Base-by-base conservation (phyloP, 2,113 vertebrate species). In the Pogona vitticeps region DNA sequence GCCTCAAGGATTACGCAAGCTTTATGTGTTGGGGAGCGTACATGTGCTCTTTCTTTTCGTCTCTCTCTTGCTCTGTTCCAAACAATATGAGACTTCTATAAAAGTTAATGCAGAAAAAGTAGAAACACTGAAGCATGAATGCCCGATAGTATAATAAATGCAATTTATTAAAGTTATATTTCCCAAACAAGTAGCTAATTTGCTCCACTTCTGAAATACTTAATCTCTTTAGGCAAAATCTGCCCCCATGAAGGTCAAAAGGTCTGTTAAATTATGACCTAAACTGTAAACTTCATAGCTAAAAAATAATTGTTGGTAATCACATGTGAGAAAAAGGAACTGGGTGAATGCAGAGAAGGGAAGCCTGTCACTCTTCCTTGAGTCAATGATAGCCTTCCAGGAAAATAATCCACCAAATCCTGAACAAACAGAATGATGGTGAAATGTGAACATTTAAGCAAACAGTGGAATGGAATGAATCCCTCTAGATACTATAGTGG, bases 1-100 rank as follows among this genome's bases (percentile, higher is more conserved):
- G 80, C 80, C 86, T 89, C 77, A 88, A 93, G 84, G 84, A 86
- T 91, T 94, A 86, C 14, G 40, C 84, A 84, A 81, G 58, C 77
- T 65, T 23, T 88, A 4, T 38, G 0, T 67, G 40, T 67, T 86
- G 86, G 73, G 52, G 26, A 23, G 20, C 52, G 71, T 40, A 15
- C 20, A 58, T 28, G 78, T 38, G 23, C 5, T 6, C 59, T 17
- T 28, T 10, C 23, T 28, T 28, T 17, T 20, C 75, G 12, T 26
- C 10, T 7, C 7, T 61, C 26, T 17, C 12, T 18, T 56, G 38
- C 56, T 80, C 75, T 91, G 71, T 76, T 81, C 86, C n/a, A 23
- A 89, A 65, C 87, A 86, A 8, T 3, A 56, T 87, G 80, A 89
- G 73, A 91, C 76, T 86, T 92, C 88, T 91, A 61, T 38, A 79